Conservation (phyloP, 35 echinoderm and acorn worm genomes). For the Stichopus chloronotus region DNA sequence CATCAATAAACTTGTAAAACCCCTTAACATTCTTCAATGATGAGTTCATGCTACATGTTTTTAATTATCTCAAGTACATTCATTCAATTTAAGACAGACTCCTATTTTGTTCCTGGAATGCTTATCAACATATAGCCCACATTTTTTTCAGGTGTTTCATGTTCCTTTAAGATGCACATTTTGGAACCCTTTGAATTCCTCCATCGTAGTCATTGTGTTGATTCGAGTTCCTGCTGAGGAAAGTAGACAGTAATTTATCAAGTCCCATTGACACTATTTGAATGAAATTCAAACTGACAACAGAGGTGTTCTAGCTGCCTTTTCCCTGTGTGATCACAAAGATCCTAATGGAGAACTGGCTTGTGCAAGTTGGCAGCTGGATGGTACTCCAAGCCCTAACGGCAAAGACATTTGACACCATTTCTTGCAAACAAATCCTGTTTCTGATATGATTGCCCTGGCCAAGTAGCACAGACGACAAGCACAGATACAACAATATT, state of each 20-base stretch:
- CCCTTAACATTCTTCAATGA: too few relatives aligned
- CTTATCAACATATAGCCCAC: neutral
- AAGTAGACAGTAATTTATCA: slow-evolving; percentile 11
- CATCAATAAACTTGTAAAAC: too few relatives aligned
- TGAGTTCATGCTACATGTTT: too few relatives aligned
- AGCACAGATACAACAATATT: too few relatives aligned
- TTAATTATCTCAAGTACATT: too few relatives aligned
- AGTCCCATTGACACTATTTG: slow-evolving; percentile 19
- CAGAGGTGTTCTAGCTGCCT: neutral
- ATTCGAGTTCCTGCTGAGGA: neutral
- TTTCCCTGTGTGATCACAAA: neutral
- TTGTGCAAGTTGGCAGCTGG: neutral
- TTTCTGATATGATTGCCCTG: neutral
- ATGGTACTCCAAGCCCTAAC: neutral
- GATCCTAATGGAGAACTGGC: neutral
- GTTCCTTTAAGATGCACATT: neutral
- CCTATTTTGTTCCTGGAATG: neutral
- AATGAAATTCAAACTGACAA: slow-evolving; percentile 3
- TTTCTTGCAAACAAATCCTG: slow-evolving; percentile 1
- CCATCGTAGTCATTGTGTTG: neutral
- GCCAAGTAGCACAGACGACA: neutral
- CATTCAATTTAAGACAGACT: neutral
- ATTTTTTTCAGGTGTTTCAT: neutral
- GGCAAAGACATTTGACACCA: neutral
- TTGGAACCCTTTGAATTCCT: slow-evolving; percentile 11